Evolutionary conservation across 2,888 invertebrate genomes (phyloP), one percentile per base, ranked within the genome.

Genomic region (Pycnomerus fuliginosus): DNA sequence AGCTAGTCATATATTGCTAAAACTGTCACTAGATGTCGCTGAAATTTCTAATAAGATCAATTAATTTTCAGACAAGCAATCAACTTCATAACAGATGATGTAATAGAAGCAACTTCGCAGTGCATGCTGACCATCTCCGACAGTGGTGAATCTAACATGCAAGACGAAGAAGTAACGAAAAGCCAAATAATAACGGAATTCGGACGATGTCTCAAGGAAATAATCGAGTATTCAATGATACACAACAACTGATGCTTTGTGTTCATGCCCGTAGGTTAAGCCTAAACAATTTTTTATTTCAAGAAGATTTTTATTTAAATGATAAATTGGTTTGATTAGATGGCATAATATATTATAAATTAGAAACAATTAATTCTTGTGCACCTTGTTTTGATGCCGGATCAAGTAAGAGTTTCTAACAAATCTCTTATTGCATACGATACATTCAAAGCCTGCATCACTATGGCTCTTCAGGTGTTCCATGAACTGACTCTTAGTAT

Each of bases 91-190:
- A 96, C 95, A 1, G 82, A 86, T 34, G 95, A 95, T 68, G 95
- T 98, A 24, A 89, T 97, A 10, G 95, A 96, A 70, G 97, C 97
- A 34, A 95, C 96, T 7, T 90, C 93, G 64, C 89, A 93, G 67
- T 97, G 98, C 71, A 79, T 99, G 68, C 76, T 98, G 64, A 94
- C 97, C n/a, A 90, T 94, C 63, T 91, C 92, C 2, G 89, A 87
- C 59, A 89, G 89, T 66, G 83, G 84, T 29, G 87, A 86, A 60
- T 76, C 79, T 31, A 75, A 78, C 34, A 78, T 80, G 69, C 78
- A 80, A 16, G 82, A 83, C 29, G 83, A 83, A 25, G 80, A 76
- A 67, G 76, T 73, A 69, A 73, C 87, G 59, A 82, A 87, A 65
- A 75, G 81, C 30, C 78, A 85, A 64, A 85, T 99, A 54, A 81